Evolutionary conservation across 2,113 vertebrate species (phyloP), one percentile per base, ranked within the genome.

Genomic region (Sigmodon hispidus): DNA sequence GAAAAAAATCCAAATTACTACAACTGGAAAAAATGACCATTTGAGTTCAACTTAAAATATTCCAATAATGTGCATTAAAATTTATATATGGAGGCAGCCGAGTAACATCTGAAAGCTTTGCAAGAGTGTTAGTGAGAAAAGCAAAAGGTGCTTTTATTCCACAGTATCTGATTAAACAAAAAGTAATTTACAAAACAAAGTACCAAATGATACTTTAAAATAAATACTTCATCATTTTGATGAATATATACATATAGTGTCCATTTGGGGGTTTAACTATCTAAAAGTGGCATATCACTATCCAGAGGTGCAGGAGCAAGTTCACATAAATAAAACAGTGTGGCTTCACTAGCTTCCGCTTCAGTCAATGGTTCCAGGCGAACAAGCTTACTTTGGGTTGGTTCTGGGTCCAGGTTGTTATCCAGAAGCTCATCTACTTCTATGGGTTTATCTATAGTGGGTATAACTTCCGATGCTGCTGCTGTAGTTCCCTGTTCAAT

Each of bases 251-350:
- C 98, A 99, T 61, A 34, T 17, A 63, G 80, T 96, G 95, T 97
- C 96, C 97, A 87, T 16, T 7, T 40, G 87, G 86, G 79, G 61
- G 83, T 85, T 98, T 97, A 99, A 89, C 98, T 97, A 87, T 99
- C 99, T 98, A 99, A 95, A 79, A 98, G 98, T 0, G 98, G 87
- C 92, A 98, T 98, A 45, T 99, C 99, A 2, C 97, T 97, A 93
- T 99, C 98, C 98, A 99, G 98, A 88, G 98, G 98, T 6, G 98
- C 98, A 3, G 98, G 98, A 75, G 98, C 98, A 92, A 99, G 99
- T 98, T 99, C 99, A 43, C 99, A 99, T 94, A 99, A 98, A 98
- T 99, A 99, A 97, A 99, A 99, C 6, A 99, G 99, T 0, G 99
- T 99, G 77, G 99, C 99, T 96, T 99, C 99, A 0, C 98, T 99